These are phyloP conservation scores for Drosophila tani DNA, from an alignment of 1,140 invertebrate species.

Conservation along the genomic window DNA sequence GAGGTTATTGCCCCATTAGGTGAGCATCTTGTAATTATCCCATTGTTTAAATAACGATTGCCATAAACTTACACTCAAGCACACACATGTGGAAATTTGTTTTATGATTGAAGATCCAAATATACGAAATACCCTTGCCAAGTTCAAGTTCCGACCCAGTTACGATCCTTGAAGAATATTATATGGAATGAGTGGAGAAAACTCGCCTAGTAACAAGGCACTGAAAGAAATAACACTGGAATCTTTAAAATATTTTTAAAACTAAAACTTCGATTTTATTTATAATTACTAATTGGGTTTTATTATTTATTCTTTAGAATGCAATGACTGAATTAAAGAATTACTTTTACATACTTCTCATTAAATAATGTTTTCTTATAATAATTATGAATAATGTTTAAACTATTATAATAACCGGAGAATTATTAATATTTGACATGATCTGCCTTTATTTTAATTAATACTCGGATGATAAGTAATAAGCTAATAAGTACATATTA, in stretches of 20 bases:
- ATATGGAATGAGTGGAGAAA: not conserved
- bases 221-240: not conserved
- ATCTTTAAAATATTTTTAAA: not conserved
- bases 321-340: too few relatives aligned
- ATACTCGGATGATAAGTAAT: too few relatives aligned
- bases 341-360: too few relatives aligned
- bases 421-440: too few relatives aligned
- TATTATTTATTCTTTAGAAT: too few relatives aligned
- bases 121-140: slow-evolving; percentile 21
- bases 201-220: not conserved
- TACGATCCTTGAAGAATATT: slow-evolving; percentile 3
- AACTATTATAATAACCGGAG: too few relatives aligned
- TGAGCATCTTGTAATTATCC: slow-evolving; percentile 18
- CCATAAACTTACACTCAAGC: slow-evolving; percentile 21
- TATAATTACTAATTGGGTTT: too few relatives aligned
- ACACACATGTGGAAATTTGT: not conserved
- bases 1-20: slow-evolving; percentile 9
- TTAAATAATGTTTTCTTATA: too few relatives aligned
- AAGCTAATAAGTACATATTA: too few relatives aligned
- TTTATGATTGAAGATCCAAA: slow-evolving; percentile 17
- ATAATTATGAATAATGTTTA: too few relatives aligned
- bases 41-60: slow-evolving; percentile 32
- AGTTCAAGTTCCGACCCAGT: slow-evolving; percentile 41
- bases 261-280: too few relatives aligned
- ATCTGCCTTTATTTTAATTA: too few relatives aligned